Conservation (phyloP, 2,888 invertebrate genomes). For the Meandrusa payeni region DNA sequence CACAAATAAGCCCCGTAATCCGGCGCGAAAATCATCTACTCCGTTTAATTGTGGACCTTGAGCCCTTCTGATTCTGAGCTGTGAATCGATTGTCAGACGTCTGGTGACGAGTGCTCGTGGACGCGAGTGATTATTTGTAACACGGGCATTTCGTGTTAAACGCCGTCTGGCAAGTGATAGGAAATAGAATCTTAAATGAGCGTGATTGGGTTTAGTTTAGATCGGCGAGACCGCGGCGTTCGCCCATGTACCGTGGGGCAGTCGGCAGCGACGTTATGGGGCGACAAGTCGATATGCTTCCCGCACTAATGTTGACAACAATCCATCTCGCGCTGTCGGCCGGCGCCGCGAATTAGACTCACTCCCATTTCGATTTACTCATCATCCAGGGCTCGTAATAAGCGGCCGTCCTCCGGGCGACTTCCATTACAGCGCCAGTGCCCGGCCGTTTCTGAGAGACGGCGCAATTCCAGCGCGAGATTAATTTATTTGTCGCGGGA, state of each 20-base stretch:
- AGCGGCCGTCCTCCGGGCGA: conserved; percentile 44
- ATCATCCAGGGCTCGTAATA: conserved; percentile 54
- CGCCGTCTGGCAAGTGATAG: conserved; percentile 33
- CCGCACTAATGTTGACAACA: conserved; percentile 77
- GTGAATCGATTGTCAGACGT: conserved; percentile 66
- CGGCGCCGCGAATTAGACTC: conserved; percentile 74
- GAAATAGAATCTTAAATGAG: conserved; percentile 51
- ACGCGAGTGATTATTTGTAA: conserved; percentile 48
- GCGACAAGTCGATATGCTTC: conserved; percentile 71
- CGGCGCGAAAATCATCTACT: conserved; percentile 57
- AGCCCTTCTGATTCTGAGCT: conserved; percentile 64
- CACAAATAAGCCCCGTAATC: conserved; percentile 74
- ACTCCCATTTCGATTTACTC: conserved; percentile 76
- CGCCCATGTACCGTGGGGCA: conserved; percentile 27
- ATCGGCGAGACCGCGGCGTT: conserved; percentile 23
- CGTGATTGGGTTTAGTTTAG: conserved; percentile 38
- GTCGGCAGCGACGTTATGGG: conserved; percentile 44
- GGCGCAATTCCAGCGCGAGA: conserved; percentile 58
- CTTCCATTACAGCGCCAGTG: conserved; percentile 50
- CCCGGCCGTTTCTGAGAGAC: conserved; percentile 48
- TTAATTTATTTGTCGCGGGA: conserved; percentile 65
- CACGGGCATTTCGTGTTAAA: conserved; percentile 47
- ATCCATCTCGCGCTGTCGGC: conserved; percentile 74
- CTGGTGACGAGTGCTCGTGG: conserved; percentile 60
- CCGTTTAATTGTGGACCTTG: conserved; percentile 73